Base-by-base conservation (phyloP, 2,888 invertebrate genomes). In the Tridacna crocea region DNA sequence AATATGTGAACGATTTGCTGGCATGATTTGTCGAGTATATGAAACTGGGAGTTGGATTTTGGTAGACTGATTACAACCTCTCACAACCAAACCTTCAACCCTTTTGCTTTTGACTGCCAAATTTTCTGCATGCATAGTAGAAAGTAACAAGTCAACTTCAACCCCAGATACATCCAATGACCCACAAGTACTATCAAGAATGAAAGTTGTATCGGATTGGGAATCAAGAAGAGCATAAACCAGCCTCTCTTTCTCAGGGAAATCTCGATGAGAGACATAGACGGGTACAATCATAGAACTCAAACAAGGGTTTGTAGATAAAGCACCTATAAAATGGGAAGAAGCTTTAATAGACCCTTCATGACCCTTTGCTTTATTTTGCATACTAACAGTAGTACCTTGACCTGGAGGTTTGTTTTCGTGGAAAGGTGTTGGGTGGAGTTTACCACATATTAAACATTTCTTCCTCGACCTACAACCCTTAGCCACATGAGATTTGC, bases 401-500 rank as follows among this genome's bases (percentile, higher is more conserved):
- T 51, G 51, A 51, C 17, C 17, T 12, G 63, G 24, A 17, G 19
- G 19, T 22, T 26, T 72, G 68, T 82, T 82, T 12, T 77, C 80
- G 73, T 88, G 84, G 11, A 88, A 55, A 46, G 74, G 73, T n/a
- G 88, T 87, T 13, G 88, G 87, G 68, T 88, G 88, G 2, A 75
- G 76, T 55, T 78, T 83, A 0, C 60, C 46, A 74, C 88, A 88
- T 24, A 58, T 73, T n/a, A 66, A 36, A 72, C 88, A 89, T 24
- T 46, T 80, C 51, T 58, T 58, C 73, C 80, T 65, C 0, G 76
- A n/a, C 48, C 24, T 79, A 70, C 88, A 89, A 17, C 74, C 72
- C 55, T 82, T 87, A 6, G 85, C 81, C 19, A 78, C 55, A 61
- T 90, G 89, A 6, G 88, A 88, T 15, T 22, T 17, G 0, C 66